Conservation (phyloP, 2,797 vertebrate genomes). For the Gallirallus australis region DNA sequence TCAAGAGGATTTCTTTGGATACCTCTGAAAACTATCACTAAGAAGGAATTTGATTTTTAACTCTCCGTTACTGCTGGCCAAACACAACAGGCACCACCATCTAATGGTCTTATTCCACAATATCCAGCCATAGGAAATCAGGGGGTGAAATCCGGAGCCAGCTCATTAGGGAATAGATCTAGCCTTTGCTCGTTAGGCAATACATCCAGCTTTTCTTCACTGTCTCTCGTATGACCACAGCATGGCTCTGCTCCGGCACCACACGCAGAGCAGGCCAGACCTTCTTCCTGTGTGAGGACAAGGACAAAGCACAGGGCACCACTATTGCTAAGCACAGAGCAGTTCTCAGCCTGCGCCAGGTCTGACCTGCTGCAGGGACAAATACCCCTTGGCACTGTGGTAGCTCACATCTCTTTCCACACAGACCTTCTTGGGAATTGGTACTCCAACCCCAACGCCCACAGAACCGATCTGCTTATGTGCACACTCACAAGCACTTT, state of each 20-base stretch:
- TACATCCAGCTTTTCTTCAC: no score
- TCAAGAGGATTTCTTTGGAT: not conserved
- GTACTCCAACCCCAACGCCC: not conserved
- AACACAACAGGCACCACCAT: not conserved
- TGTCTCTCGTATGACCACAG: not conserved
- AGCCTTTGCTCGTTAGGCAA: not conserved
- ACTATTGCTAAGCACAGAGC: fast-evolving
- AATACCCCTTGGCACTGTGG: not conserved
- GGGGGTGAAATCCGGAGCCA: not conserved
- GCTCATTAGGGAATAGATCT: not conserved
- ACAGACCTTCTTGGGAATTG: fast-evolving
- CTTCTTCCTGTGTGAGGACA: not conserved
- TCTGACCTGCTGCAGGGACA: not conserved
- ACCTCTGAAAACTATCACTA: not conserved
- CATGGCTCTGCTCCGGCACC: not conserved
- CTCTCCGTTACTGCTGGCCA: not conserved
- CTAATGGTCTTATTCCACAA: not conserved
- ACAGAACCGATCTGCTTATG: fast-evolving
- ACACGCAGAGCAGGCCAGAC: fast-evolving
- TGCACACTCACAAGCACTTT: fast-evolving
- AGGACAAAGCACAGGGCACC: not conserved
- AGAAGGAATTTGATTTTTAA: not conserved
- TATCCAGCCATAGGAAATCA: not conserved
- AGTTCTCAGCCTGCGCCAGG: fast-evolving
- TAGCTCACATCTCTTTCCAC: not conserved